Evolutionary conservation across 2,888 invertebrate species (phyloP), one percentile per base, ranked within the genome.

Genomic region (Sinopyrophorus schimmeli): DNA sequence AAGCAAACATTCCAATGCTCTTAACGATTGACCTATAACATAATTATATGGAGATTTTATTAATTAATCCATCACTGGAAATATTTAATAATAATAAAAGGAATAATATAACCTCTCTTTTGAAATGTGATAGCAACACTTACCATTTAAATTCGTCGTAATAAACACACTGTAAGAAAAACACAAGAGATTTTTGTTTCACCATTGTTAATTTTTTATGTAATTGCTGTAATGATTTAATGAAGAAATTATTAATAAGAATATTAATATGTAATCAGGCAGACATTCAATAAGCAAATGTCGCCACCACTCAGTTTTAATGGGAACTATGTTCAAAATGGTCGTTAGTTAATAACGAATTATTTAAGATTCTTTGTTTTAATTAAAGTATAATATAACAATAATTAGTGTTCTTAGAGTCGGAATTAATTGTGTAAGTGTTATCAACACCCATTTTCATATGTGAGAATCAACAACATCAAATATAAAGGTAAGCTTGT

Each of bases 111-210:
- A 54, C 43, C 50, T 40, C 14, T 12, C 11, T 5, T 20, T 26
- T 38, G 23, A 9, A 21, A 23, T 38, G 37, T 73, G 58, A 11
- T 2, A 32, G 15, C 38, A 56, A 58, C 48, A 73, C 77, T 78
- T 74, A 87, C 89, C 89, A 89, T 77, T 87, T 87, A 61, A 85
- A 88, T 47, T 87, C 86, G 69, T 88, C 86, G 64, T 83, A 74
- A 65, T 89, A 89, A 48, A 88, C 76, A 61, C 80, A 80, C 68
- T 81, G 82, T 10, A 87, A 58, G 55, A 82, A 77, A 44, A 73
- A 69, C 28, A 80, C 64, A 37, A 82, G 71, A 60, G 79, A 77
- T 54, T 67, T 68, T 49, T 77, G 76, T 70, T 81, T 81, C 54
- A 75, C 77, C 84, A 84, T 84, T 76, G 1, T 15, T 28, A 7